Conservation (phyloP, 2,888 invertebrate species). For the Netelia melanura region DNA sequence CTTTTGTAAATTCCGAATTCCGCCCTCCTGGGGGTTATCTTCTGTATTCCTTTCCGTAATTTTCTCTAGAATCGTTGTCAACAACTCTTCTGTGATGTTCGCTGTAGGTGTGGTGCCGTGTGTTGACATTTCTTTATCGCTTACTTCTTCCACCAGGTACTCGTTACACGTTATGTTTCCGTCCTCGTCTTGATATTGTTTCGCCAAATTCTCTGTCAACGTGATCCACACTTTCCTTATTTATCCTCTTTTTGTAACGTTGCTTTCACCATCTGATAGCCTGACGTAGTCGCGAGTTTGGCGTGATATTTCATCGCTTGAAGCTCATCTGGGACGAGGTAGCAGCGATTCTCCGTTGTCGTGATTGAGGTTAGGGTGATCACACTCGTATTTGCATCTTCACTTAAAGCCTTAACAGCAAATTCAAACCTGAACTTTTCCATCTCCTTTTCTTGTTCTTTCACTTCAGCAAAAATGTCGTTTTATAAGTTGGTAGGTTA, state of each 20-base stretch:
- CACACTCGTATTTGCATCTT: constrained; percentile 18
- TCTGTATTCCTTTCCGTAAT: constrained; percentile 49
- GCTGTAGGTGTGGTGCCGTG: constrained; percentile 19
- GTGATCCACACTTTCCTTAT: constrained; percentile 55
- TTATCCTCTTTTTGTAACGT: constrained; percentile 56
- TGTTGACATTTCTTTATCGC: constrained; percentile 10
- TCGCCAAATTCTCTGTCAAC: constrained; percentile 16
- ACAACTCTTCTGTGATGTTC: constrained; percentile 52
- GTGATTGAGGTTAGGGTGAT: constrained; percentile 50
- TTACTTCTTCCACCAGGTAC: constrained; percentile 44
- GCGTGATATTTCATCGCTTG: constrained; percentile 48
- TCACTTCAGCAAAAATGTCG: constrained; percentile 38
- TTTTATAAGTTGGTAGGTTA: constrained; percentile 10
- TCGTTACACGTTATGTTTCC: constrained; percentile 46
- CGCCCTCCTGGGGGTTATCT: constrained; percentile 39
- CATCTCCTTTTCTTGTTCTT: neutral
- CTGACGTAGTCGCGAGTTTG: constrained; percentile 28
- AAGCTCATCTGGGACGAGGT: constrained; percentile 33
- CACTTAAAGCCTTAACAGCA: constrained; percentile 7
- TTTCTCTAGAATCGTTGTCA: constrained; percentile 54
- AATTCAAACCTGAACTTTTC: constrained; percentile 18
- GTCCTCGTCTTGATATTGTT: constrained; percentile 52
- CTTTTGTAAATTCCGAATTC: constrained; percentile 49
- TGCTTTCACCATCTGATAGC: constrained; percentile 48
- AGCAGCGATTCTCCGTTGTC: constrained; percentile 31